These are phyloP conservation scores for Sebastes flavidus DNA, from an alignment of 2,797 vertebrate genomes.

Conservation along the genomic window DNA sequence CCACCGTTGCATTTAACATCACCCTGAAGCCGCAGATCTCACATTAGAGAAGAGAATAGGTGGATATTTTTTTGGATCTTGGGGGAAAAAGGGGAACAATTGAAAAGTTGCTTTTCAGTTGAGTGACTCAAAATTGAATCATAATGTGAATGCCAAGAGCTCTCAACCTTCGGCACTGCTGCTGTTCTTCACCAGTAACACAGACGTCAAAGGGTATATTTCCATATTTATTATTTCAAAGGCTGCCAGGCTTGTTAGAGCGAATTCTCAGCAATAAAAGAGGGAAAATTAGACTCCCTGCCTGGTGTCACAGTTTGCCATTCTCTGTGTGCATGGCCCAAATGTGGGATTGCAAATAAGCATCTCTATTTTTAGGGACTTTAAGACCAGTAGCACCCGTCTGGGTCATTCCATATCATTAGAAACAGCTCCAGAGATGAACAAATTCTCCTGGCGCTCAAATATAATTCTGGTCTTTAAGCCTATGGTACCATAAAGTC, in stretches of 20 bases:
- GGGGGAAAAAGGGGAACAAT: background rate
- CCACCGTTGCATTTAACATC: constrained; percentile 14
- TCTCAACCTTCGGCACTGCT: background rate
- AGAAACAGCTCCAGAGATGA: constrained; percentile 65
- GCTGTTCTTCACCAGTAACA: constrained; percentile 3
- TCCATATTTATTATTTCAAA: constrained; percentile 53
- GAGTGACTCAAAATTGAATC: constrained; percentile 6
- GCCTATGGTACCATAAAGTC: constrained; percentile 55
- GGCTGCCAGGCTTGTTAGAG: constrained; percentile 47
- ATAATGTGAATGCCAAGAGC: constrained; percentile 1
- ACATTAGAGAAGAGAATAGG: constrained; percentile 25
- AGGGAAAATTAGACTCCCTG: constrained; percentile 49
- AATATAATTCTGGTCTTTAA: constrained; percentile 55
- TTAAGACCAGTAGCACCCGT: constrained; percentile 58
- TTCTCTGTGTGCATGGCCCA: constrained; percentile 48
- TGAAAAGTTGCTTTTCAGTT: background rate
- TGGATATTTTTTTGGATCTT: background rate
- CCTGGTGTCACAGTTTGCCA: constrained; percentile 60
- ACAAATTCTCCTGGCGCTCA: constrained; percentile 61
- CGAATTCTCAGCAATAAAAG: constrained; percentile 53
- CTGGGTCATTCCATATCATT: constrained; percentile 70
- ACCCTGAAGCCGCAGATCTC: constrained; percentile 5
- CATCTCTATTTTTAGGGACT: constrained; percentile 62
- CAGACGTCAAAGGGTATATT: constrained; percentile 33
- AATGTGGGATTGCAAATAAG: constrained; percentile 67